Evolutionary conservation across 2,797 vertebrate species (phyloP).

Genomic region (Hoplostethus atlanticus): DNA sequence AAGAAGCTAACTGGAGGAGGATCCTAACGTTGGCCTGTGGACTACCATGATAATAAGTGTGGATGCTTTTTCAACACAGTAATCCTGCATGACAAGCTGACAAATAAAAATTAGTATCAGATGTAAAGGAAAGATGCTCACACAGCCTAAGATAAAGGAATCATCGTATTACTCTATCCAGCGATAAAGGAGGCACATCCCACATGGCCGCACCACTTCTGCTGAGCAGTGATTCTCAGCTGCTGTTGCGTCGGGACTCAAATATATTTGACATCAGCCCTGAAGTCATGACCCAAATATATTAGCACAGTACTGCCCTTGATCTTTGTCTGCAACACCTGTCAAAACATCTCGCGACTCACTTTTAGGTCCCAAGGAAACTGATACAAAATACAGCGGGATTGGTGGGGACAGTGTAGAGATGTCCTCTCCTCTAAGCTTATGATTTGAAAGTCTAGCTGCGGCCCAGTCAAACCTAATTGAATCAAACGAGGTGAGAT

Average conservation of each 20-base stretch:
- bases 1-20: neutral
- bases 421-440: conserved; percentile 39
- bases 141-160: neutral
- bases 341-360: conserved; percentile 5
- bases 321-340: neutral
- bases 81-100: conserved; percentile 5
- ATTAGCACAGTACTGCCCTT: conserved; percentile 9
- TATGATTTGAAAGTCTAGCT: conserved; percentile 65
- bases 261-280: conserved; percentile 32
- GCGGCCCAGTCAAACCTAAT: conserved; percentile 62
- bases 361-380: neutral
- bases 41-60: neutral
- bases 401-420: conserved; percentile 38
- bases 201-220: neutral
- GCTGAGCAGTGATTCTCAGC: neutral
- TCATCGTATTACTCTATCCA: neutral
- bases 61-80: neutral
- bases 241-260: conserved; percentile 6
- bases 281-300: conserved; percentile 39
- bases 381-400: neutral
- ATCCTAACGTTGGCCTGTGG: neutral
- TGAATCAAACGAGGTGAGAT: conserved; percentile 55
- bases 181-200: neutral
- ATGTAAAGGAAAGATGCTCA: neutral
- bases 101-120: neutral